Evolutionary conservation across 2,113 vertebrate species (phyloP), one percentile per base, ranked within the genome.

Genomic region (Phoenicopterus ruber): DNA sequence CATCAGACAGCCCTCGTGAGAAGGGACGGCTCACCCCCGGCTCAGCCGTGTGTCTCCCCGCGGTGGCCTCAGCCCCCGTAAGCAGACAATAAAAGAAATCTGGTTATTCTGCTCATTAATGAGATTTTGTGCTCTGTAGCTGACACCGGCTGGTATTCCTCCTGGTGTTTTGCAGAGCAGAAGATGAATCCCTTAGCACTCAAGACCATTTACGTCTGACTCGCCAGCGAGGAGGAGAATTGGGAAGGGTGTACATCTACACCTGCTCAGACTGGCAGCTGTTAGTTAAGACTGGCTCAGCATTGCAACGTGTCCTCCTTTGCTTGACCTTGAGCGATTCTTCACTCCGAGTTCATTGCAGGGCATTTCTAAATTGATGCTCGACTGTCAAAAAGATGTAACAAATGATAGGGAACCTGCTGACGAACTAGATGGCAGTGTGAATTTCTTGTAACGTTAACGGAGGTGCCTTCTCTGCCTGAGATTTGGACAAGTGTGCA

Each of bases 291-390:
- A 14, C 28, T 65, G 46, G 81, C 76, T 91, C 87, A 86, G 82
- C 74, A 46, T 2, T 34, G 58, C 87, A 42, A 57, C 0, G 17
- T 4, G 3, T 55, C 74, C 94, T 95, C 93, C 94, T 95, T 93
- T 1, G 6, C 87, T 18, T 73, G 82, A 96, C 93, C 94, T 94
- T 96, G 84, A 95, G 86, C 2, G 0, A 70, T 1, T 54, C 74
- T 90, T 63, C 87, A 77, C 67, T 83, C n/a, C 0, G 4, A 70
- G 91, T 91, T 96, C 94, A 95, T 82, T 59, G 90, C 79, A 94
- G 89, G 78, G 78, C 95, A 87, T 22, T 85, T 88, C 93, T 81
- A 86, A 95, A 96, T 88, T 94, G 96, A 95, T 73, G 87, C 89
- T 81, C 0, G 0, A 83, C 82, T 95, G 91, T 91, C 95, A 97